These are phyloP conservation scores for Oxystoma pomonae DNA, from an alignment of 2,888 invertebrate species.

Conservation along the genomic window DNA sequence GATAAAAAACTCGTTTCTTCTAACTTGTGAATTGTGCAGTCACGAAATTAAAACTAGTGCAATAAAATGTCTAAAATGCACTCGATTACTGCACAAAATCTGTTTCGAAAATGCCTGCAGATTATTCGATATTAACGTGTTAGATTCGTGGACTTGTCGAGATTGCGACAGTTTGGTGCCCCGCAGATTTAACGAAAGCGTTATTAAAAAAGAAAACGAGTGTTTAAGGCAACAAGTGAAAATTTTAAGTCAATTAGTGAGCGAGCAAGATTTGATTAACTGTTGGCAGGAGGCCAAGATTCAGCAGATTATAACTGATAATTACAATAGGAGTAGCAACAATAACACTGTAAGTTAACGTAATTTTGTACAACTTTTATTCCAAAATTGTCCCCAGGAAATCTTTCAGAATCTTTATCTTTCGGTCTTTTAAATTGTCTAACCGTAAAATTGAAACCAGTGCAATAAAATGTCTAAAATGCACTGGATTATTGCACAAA, in stretches of 20 bases:
- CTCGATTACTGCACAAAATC: conserved; percentile 28
- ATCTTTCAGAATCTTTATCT: conserved; percentile 3
- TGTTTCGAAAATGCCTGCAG: conserved; percentile 30
- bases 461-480: conserved; percentile 30
- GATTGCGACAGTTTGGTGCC: conserved; percentile 23
- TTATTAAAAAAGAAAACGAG: conserved; percentile 28
- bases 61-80: conserved; percentile 29
- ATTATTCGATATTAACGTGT: conserved; percentile 27
- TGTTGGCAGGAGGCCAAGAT: conserved; percentile 29
- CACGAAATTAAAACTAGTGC: conserved; percentile 27
- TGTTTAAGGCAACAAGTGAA: conserved; percentile 29
- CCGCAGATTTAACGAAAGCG: conserved; percentile 22
- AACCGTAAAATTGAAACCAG: conserved; percentile 27
- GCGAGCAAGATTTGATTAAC: conserved; percentile 31
- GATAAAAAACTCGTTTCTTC: conserved; percentile 4
- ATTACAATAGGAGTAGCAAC: no score
- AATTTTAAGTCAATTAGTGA: conserved; percentile 28
- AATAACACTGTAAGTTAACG: no score
- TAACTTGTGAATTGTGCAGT: conserved; percentile 27
- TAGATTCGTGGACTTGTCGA: conserved; percentile 28
- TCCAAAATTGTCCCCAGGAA: conserved; percentile 6
- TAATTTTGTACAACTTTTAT: no score
- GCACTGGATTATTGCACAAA: conserved; percentile 28
- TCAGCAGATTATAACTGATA: conserved; percentile 13
- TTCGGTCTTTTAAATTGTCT: conserved; percentile 26